Percentiles rank a stretch among this genome's conserved stretches.
Conservation (phyloP, 2,113 vertebrate genomes). For the Osmerus mordax region DNA sequence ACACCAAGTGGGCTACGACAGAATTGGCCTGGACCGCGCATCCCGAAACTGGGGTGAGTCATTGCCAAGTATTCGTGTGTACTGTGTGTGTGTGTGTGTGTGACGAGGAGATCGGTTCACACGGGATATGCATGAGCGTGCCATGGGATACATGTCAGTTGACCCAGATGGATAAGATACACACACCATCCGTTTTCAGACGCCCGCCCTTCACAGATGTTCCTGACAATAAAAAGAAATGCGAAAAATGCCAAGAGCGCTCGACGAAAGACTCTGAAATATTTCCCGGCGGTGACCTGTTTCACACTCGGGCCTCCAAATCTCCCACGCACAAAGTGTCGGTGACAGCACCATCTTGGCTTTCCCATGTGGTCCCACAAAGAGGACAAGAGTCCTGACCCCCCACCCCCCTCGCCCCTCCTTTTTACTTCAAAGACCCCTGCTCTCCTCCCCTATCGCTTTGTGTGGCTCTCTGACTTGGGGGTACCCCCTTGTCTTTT, state of each 20-base stretch:
- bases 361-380: slow-evolving; percentile 65
- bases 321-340: slow-evolving; percentile 52
- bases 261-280: slow-evolving; percentile 32
- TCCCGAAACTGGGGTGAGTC: slow-evolving; percentile 93
- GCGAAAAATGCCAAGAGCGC: slow-evolving; percentile 20
- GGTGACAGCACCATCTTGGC: slow-evolving; percentile 50
- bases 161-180: slow-evolving; percentile 35
- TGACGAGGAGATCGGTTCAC: neutral
- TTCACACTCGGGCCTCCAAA: slow-evolving; percentile 33
- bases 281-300: slow-evolving; percentile 44
- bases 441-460: slow-evolving; percentile 49
- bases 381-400: slow-evolving; percentile 52
- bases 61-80: neutral
- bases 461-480: slow-evolving; percentile 57
- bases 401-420: slow-evolving; percentile 15
- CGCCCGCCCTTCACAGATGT: slow-evolving; percentile 37
- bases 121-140: slow-evolving; percentile 10
- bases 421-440: slow-evolving; percentile 57
- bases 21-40: slow-evolving; percentile 95
- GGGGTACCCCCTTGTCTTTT: slow-evolving; percentile 41
- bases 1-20: slow-evolving; percentile 96
- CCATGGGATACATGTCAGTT: slow-evolving; percentile 31
- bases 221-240: slow-evolving; percentile 24
- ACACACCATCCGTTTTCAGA: slow-evolving; percentile 36
- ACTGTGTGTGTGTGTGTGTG: neutral